Percentiles rank a stretch among this genome's conserved stretches.
These are phyloP conservation scores for Pseudomyrmex pallidus DNA, from an alignment of 1,140 invertebrate genomes.

Conservation along the genomic window DNA sequence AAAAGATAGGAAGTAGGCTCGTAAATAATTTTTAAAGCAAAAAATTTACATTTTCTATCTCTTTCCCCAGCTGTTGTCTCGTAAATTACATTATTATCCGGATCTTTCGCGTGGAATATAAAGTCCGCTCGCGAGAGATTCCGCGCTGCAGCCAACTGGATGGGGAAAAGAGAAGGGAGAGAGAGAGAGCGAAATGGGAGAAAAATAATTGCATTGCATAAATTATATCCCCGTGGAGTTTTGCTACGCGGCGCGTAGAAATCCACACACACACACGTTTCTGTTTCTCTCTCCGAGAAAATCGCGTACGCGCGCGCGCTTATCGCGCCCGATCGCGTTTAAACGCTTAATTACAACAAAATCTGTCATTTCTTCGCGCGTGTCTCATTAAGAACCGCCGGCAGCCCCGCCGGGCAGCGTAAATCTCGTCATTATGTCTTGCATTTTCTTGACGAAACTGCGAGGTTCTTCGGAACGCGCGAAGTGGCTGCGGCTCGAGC, in stretches of 20 bases:
- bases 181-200: neutral
- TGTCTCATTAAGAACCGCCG: constrained; percentile 51
- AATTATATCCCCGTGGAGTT: constrained; percentile 3
- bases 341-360: constrained; percentile 50
- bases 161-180: neutral
- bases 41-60: neutral
- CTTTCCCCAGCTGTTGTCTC: too few species aligned
- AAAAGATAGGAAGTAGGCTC: neutral
- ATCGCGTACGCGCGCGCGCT: neutral
- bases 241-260: constrained; percentile 17
- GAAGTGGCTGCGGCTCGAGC: constrained; percentile 69
- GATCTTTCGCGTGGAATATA: neutral
- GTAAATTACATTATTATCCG: constrained; percentile 2
- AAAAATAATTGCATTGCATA: constrained; percentile 28
- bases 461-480: constrained; percentile 44
- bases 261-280: neutral
- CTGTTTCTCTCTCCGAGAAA: neutral
- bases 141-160: neutral
- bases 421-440: constrained; percentile 59
- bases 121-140: constrained; percentile 7
- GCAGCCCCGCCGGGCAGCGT: constrained; percentile 36
- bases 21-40: neutral
- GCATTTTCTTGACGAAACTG: constrained; percentile 63
- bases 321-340: constrained; percentile 50
- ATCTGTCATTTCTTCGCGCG: constrained; percentile 55